Evolutionary conservation across 2,113 vertebrate species (phyloP), one percentile per base, ranked within the genome.

Genomic region (Arothron firmamentum): DNA sequence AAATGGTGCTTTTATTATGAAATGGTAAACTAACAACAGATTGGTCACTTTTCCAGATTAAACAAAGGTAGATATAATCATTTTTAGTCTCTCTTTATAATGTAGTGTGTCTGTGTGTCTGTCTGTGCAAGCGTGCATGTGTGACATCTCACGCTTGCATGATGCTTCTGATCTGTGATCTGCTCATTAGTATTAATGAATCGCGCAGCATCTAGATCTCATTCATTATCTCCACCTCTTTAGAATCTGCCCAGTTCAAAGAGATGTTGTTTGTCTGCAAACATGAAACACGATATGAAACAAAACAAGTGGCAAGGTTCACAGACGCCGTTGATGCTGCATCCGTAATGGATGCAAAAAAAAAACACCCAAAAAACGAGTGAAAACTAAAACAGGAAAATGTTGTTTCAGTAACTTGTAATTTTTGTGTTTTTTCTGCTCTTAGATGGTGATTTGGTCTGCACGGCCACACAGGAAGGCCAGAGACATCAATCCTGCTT

Each of bases 131-230:
- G 46, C 7, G 25, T 38, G 43, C 28, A 60, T 31, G 48, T 59
- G 59, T 41, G 42, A 13, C 50, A 12, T 25, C 25, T 52, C 51
- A 48, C 57, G 61, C 43, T 60, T 72, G 56, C 62, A 52, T 62
- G 14, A 63, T 69, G 74, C 41, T 47, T 56, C n/a, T 25, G 31
- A 38, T 65, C 61, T 52, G n/a, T 2, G 1, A 23, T 64, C 69
- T 60, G 43, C 48, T 72, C 50, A 72, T 83, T 65, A 68, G 49
- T 70, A 68, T 74, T 77, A 72, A 82, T 79, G 60, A 81, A 74
- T 82, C 19, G 57, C 25, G 53, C 61, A 20, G 43, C 28, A 47
- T 43, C 50, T 61, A 52, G 55, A 73, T 48, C 52, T 49, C 19
- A 15, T 61, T 78, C 21, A 67, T 79, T 58, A 55, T 63, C 18